Conservation (phyloP, 2,113 vertebrate species). For the Hystrix cristata region DNA sequence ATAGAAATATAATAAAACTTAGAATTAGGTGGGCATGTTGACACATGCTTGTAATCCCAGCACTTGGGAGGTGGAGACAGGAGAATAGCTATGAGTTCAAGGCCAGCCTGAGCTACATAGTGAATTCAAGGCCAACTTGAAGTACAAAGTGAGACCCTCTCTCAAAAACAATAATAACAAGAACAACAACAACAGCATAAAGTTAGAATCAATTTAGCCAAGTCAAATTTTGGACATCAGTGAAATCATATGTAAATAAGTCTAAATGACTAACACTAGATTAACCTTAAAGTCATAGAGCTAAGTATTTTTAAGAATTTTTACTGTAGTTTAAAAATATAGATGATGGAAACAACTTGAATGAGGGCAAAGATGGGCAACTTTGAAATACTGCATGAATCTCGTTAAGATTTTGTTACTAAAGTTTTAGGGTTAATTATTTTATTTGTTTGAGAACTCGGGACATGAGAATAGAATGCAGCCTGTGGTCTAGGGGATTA, state of each 20-base stretch:
- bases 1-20: background rate
- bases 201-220: background rate
- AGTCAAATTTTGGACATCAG: background rate
- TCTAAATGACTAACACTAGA: background rate
- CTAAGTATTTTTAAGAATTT: background rate
- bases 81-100: background rate
- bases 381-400: background rate
- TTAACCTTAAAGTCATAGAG: background rate
- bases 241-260: background rate
- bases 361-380: rapidly evolving
- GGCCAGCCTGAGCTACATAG: background rate
- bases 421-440: background rate
- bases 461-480: background rate
- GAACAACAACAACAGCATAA: background rate
- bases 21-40: background rate
- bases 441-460: background rate
- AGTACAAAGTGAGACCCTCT: background rate
- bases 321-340: background rate
- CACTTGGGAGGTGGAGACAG: background rate
- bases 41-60: background rate
- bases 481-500: background rate
- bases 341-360: background rate
- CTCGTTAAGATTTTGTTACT: background rate
- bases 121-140: background rate
- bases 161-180: background rate